Evolutionary conservation across 2,888 invertebrate species (phyloP).

Genomic region (Leptogaster cylindrica): DNA sequence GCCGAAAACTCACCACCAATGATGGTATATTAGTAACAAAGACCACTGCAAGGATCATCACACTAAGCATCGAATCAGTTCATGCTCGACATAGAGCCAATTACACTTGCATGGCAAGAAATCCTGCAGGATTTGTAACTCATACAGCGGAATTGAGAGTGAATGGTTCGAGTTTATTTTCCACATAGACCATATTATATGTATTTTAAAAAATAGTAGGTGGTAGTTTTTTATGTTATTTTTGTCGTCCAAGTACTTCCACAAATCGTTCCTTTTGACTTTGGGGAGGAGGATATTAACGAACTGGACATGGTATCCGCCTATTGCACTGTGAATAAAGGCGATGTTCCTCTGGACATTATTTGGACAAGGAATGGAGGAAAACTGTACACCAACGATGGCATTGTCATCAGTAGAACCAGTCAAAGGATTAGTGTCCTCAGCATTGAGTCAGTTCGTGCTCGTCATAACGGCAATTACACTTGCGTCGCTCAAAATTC

Average conservation of each 20-base stretch:
- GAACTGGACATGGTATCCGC: conserved; percentile 73
- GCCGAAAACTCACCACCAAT: conserved; percentile 65
- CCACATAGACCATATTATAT: not conserved
- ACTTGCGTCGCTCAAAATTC: conserved; percentile 69
- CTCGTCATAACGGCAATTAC: conserved; percentile 69
- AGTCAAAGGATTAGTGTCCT: conserved; percentile 70
- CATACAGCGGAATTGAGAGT: conserved; percentile 74
- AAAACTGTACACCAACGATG: conserved; percentile 63
- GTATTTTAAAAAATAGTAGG: conserved; percentile 6
- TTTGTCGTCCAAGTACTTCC: conserved; percentile 66
- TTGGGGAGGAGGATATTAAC: conserved; percentile 73
- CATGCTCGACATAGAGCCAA: conserved; percentile 75
- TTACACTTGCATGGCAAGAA: conserved; percentile 77
- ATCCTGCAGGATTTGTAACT: conserved; percentile 72
- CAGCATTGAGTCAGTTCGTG: conserved; percentile 69
- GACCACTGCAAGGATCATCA: conserved; percentile 70
- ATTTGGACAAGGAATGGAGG: conserved; percentile 70
- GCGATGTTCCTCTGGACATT: conserved; percentile 78
- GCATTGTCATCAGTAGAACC: conserved; percentile 65
- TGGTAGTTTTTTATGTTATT: not conserved
- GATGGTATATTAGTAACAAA: conserved; percentile 68
- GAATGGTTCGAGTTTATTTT: conserved; percentile 66
- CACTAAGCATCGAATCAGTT: conserved; percentile 73
- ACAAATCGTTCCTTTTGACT: conserved; percentile 74
- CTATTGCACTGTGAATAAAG: conserved; percentile 75